These are phyloP conservation scores for Diabrotica balteata DNA, from an alignment of 2,888 invertebrate species.

Conservation along the genomic window DNA sequence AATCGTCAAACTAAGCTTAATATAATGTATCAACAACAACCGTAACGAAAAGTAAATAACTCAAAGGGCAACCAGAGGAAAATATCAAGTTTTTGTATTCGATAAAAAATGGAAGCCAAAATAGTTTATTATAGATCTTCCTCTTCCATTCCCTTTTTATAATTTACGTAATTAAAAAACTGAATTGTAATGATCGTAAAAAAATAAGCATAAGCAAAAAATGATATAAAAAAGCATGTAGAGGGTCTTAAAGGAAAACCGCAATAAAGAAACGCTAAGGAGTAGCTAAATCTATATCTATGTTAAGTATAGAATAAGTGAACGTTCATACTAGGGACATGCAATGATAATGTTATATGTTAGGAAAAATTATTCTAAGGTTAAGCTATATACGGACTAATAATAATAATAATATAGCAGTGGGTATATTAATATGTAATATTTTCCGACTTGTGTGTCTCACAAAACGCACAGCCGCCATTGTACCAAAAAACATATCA, in stretches of 20 bases:
- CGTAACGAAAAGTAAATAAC: constrained; percentile 46
- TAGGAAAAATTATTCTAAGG: constrained; percentile 59
- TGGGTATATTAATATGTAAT: constrained; percentile 50
- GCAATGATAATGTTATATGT: constrained; percentile 58
- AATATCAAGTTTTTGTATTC: constrained; percentile 41
- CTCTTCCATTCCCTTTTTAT: constrained; percentile 38
- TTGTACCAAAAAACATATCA: constrained; percentile 29
- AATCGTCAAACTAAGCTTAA: constrained; percentile 38
- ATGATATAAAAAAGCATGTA: constrained; percentile 36
- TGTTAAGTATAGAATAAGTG: constrained; percentile 57
- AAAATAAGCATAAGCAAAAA: constrained; percentile 42
- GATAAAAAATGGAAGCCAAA: constrained; percentile 55
- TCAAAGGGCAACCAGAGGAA: constrained; percentile 44
- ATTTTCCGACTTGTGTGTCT: constrained; percentile 32
- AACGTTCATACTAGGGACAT: constrained; percentile 58
- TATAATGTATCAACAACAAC: constrained; percentile 52
- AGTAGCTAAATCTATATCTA: constrained; percentile 58
- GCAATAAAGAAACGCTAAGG: constrained; percentile 45
- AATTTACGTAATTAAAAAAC: constrained; percentile 42
- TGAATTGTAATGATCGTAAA: constrained; percentile 47
- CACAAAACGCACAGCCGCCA: constrained; percentile 35
- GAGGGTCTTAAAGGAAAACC: constrained; percentile 33
- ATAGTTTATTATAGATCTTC: constrained; percentile 48
- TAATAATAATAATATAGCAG: constrained; percentile 58
- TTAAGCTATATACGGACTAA: constrained; percentile 59